Conservation (phyloP, 2,797 vertebrate genomes). For the Microhierax caerulescens region DNA sequence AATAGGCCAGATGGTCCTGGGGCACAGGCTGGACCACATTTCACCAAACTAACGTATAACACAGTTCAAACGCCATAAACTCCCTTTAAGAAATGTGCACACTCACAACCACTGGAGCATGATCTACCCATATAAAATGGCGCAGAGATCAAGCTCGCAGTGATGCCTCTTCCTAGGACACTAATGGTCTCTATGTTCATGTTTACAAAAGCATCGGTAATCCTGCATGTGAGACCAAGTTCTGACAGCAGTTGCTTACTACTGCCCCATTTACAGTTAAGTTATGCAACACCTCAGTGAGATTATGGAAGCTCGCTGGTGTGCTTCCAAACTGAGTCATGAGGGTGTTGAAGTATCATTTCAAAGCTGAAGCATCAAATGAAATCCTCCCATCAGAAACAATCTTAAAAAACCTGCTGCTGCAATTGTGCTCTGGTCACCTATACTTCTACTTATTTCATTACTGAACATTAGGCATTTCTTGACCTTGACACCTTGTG, state of each 20-base stretch:
- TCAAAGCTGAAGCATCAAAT: neutral
- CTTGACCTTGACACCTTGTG: neutral
- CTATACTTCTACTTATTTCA: neutral
- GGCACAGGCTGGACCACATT: neutral
- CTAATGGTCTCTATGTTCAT: neutral
- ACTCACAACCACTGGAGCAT: neutral
- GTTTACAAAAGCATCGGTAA: neutral
- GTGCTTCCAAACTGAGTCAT: conserved; percentile 34
- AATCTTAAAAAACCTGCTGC: neutral
- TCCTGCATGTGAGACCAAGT: neutral
- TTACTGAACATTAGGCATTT: neutral
- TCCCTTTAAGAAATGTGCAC: neutral
- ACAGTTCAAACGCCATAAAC: neutral
- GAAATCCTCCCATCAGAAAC: conserved; percentile 18
- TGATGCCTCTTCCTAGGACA: neutral
- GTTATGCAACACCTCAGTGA: conserved; percentile 13
- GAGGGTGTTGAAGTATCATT: conserved; percentile 3
- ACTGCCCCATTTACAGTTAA: neutral
- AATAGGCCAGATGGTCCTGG: neutral
- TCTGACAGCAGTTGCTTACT: neutral
- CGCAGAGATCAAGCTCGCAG: neutral
- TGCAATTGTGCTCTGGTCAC: neutral
- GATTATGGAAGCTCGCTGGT: neutral
- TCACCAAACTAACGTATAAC: neutral
- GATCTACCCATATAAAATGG: neutral